Percentiles rank a stretch among this genome's conserved stretches.
Evolutionary conservation across 2,797 vertebrate genomes (phyloP).

Genomic region (Premnoplex brunnescens): DNA sequence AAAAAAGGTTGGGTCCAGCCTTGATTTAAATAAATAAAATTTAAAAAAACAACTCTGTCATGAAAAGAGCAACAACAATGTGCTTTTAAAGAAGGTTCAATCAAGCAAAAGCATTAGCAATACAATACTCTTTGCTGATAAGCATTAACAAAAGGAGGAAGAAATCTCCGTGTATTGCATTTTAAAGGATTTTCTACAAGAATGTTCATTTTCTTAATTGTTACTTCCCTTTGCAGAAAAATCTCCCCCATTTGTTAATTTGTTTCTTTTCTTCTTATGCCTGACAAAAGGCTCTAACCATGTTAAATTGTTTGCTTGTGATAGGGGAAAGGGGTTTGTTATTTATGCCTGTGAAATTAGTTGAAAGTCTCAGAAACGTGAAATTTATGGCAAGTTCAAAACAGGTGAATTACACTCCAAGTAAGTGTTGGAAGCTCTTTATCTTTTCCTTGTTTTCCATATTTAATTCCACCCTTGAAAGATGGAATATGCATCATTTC

Average conservation of each 20-base stretch:
- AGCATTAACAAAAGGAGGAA: background rate
- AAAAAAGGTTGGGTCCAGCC: constrained; percentile 48
- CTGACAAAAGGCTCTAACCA: constrained; percentile 61
- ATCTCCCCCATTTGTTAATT: constrained; percentile 49
- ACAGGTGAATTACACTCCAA: constrained; percentile 55
- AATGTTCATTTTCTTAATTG: constrained; percentile 58
- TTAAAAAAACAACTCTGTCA: background rate
- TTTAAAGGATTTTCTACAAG: constrained; percentile 53
- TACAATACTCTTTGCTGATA: background rate
- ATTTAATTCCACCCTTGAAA: constrained; percentile 72
- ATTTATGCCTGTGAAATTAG: constrained; percentile 66
- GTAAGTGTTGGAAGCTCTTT: constrained; percentile 55
- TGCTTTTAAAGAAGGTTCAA: constrained; percentile 9
- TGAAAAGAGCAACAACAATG: background rate
- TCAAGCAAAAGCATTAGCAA: background rate
- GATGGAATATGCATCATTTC: constrained; percentile 60
- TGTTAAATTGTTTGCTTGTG: constrained; percentile 64
- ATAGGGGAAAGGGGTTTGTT: constrained; percentile 56
- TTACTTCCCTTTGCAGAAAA: constrained; percentile 36
- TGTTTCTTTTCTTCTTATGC: constrained; percentile 57
- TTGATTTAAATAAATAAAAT: constrained; percentile 34
- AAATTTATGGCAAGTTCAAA: constrained; percentile 67
- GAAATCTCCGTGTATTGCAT: background rate
- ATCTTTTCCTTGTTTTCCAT: constrained; percentile 67
- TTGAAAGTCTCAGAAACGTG: constrained; percentile 65